phyloP scores from a whole-genome alignment of 2,113 vertebrate species.

The Spilogale gracilis region DNA sequence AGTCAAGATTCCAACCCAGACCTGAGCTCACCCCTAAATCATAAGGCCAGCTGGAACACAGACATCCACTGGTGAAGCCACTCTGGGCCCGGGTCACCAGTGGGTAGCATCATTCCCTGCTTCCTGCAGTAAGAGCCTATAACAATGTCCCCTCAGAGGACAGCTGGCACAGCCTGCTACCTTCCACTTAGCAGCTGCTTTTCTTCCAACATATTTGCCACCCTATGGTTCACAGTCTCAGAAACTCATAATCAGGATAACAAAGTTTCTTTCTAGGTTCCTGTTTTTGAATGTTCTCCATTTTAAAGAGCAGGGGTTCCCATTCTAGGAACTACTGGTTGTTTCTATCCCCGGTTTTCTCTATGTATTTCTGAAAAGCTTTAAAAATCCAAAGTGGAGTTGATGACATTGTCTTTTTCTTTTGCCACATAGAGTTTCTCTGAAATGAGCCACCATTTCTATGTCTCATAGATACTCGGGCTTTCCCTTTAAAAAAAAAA shows the following conservation, averaged over 20 bases:
- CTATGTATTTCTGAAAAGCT: conserved; percentile 9
- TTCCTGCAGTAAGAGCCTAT: background rate
- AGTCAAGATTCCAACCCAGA: background rate
- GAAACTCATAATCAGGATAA: conserved; percentile 9
- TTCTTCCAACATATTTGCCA: background rate
- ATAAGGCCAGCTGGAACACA: background rate
- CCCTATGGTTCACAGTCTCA: background rate
- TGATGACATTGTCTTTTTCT: conserved; percentile 25
- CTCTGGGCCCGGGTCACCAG: background rate
- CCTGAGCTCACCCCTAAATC: background rate
- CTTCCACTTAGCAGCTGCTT: background rate
- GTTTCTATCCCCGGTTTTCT: conserved; percentile 31
- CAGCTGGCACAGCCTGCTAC: background rate
- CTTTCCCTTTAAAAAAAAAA: conserved; percentile 35
- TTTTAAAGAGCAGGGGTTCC: background rate
- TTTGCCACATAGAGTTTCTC: conserved; percentile 39
- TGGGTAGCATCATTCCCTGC: background rate
- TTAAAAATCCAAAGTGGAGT: background rate
- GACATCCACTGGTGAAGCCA: background rate
- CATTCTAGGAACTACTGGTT: background rate
- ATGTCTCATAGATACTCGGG: background rate
- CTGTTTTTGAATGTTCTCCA: background rate
- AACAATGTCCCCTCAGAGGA: background rate
- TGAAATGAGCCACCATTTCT: conserved; percentile 42
- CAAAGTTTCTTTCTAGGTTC: background rate